Conservation (phyloP, 2,888 invertebrate genomes). For the Scaptomyza tumidula region DNA sequence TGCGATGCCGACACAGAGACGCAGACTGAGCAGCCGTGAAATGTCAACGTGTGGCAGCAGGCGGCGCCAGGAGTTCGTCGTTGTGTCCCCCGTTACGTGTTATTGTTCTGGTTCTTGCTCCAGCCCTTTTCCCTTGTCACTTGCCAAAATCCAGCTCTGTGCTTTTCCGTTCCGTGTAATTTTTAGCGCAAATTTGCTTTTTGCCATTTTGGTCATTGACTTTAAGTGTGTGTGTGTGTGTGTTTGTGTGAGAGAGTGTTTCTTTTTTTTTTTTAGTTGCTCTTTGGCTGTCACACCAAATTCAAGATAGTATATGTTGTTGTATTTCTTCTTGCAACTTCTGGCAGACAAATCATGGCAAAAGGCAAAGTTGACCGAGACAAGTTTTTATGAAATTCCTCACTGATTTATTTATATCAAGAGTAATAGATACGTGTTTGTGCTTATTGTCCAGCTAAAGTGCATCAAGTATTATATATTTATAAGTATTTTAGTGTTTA, state of each 20-base stretch:
- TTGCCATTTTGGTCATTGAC: constrained; percentile 52
- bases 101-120: neutral
- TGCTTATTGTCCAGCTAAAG: constrained; percentile 1
- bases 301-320: constrained; percentile 30
- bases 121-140: neutral
- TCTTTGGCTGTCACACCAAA: constrained; percentile 36
- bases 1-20: constrained; percentile 38
- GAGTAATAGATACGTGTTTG: constrained; percentile 41
- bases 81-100: neutral
- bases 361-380: constrained; percentile 22
- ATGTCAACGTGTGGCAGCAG: constrained; percentile 67
- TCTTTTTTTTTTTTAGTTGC: neutral
- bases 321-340: constrained; percentile 1
- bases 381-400: constrained; percentile 52
- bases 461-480: too few relatives aligned
- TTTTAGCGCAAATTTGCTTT: constrained; percentile 30
- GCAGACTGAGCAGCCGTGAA: constrained; percentile 58
- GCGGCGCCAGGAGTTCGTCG: constrained; percentile 15
- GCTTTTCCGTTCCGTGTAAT: constrained; percentile 27
- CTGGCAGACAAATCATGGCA: constrained; percentile 45
- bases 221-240: constrained; percentile 32
- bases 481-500: too few relatives aligned
- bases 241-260: neutral
- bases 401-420: constrained; percentile 64
- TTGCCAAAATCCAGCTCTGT: neutral